Percentiles rank a stretch among this genome's conserved stretches.
These are phyloP conservation scores for Apotomis capreana DNA, from an alignment of 2,888 invertebrate species.

Conservation along the genomic window DNA sequence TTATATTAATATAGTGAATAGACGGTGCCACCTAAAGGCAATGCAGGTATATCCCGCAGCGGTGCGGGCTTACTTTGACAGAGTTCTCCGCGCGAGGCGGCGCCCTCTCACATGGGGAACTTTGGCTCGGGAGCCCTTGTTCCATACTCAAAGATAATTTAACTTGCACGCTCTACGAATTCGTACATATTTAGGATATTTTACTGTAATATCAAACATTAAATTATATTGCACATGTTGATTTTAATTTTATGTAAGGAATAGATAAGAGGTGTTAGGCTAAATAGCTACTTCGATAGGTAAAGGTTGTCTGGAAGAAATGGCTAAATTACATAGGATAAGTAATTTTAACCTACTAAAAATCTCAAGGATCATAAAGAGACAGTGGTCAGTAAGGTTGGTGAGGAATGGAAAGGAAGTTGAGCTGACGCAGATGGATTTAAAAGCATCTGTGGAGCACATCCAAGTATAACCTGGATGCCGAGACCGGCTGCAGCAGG, in stretches of 20 bases:
- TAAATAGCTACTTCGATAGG: no score
- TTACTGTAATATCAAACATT: conserved; percentile 8
- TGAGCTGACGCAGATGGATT: no score
- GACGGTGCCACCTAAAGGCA: neutral
- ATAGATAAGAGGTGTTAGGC: no score
- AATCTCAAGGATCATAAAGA: no score
- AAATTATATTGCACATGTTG: conserved; percentile 5
- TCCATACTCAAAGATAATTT: conserved; percentile 19
- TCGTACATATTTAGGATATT: conserved; percentile 5
- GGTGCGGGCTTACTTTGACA: conserved; percentile 5
- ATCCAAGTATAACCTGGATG: no score
- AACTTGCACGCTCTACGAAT: conserved; percentile 8
- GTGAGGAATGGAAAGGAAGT: no score
- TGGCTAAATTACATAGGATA: no score
- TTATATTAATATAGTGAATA: neutral
- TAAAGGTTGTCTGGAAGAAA: neutral
- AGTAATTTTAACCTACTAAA: no score
- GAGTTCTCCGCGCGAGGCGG: neutral
- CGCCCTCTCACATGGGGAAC: neutral
- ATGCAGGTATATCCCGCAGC: conserved; percentile 6
- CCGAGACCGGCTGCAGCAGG: no score
- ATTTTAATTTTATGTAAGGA: conserved; percentile 1
- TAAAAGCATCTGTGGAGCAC: no score
- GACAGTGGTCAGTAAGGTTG: no score
- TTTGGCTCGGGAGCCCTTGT: conserved; percentile 5